Conservation (phyloP, 2,888 invertebrate species). For the Agonum fuliginosum region DNA sequence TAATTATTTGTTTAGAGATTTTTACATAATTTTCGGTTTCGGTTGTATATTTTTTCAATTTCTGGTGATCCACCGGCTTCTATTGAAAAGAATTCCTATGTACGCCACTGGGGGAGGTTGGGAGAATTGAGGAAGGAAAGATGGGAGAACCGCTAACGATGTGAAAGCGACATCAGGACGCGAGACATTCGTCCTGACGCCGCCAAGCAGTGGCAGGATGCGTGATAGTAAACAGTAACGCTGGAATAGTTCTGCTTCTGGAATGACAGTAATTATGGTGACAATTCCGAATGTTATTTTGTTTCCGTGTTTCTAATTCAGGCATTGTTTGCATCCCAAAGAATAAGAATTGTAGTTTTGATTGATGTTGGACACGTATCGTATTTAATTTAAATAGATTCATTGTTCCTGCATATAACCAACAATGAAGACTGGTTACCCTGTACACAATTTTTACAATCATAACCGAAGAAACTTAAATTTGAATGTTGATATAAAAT, state of each 20-base stretch:
- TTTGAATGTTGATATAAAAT: too few relatives aligned
- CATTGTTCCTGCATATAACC: too few relatives aligned
- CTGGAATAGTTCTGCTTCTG: background rate
- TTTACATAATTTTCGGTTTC: too few relatives aligned
- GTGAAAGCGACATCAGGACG: conserved; percentile 56
- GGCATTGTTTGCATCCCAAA: background rate
- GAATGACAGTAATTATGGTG: background rate
- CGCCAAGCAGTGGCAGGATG: background rate
- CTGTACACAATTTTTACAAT: too few relatives aligned
- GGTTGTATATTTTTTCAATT: too few relatives aligned
- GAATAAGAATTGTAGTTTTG: background rate
- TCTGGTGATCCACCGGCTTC: too few relatives aligned
- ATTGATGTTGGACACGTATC: background rate
- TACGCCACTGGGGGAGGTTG: too few relatives aligned
- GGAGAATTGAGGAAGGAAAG: background rate
- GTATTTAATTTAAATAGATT: background rate
- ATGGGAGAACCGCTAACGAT: conserved; percentile 48
- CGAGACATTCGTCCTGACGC: conserved; percentile 43
- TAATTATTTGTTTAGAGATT: too few relatives aligned
- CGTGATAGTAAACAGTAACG: background rate
- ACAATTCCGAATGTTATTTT: conserved; percentile 5
- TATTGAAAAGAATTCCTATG: too few relatives aligned
- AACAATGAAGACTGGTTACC: too few relatives aligned
- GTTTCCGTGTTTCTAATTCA: background rate
- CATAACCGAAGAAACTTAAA: too few relatives aligned